Percentiles rank a stretch among this genome's conserved stretches.
Conservation (phyloP, 2,888 invertebrate genomes). For the Autographa gamma region DNA sequence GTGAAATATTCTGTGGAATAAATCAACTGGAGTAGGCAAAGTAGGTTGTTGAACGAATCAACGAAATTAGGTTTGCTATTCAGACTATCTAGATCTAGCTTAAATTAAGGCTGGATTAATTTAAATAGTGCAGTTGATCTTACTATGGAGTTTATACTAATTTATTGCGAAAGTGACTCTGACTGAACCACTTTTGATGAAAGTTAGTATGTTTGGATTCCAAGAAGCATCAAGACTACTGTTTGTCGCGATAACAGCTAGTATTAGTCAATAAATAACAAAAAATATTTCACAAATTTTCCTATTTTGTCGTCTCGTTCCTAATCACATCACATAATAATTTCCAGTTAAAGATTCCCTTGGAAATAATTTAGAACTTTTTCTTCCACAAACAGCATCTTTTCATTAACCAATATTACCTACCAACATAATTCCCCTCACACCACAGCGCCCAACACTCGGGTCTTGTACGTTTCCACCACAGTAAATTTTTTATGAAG, state of each 20-base stretch:
- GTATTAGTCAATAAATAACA: too few relatives aligned
- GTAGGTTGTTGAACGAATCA: constrained; percentile 7
- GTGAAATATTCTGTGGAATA: constrained; percentile 57
- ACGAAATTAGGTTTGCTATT: constrained; percentile 50
- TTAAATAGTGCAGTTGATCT: constrained; percentile 33
- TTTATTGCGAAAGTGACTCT: too few relatives aligned
- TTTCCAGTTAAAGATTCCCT: too few relatives aligned
- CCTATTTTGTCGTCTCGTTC: too few relatives aligned
- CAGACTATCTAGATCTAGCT: constrained; percentile 55
- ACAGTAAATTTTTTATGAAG: constrained; percentile 18
- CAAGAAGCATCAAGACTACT: too few relatives aligned
- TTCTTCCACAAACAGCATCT: not conserved
- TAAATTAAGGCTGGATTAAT: constrained; percentile 50
- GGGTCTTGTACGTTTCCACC: constrained; percentile 5
- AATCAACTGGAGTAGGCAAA: constrained; percentile 49
- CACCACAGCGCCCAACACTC: not conserved
- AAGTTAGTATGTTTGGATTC: too few relatives aligned
- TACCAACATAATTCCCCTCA: not conserved
- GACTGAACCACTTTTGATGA: too few relatives aligned
- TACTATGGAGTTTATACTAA: not conserved
- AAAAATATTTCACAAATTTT: too few relatives aligned
- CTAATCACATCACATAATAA: too few relatives aligned
- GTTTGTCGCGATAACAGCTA: too few relatives aligned
- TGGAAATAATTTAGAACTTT: too few relatives aligned
- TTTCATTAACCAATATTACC: not conserved